Percentiles rank a stretch among this genome's conserved stretches.
Conservation (phyloP, 1,140 invertebrate species). For the Danaus plexippus region DNA sequence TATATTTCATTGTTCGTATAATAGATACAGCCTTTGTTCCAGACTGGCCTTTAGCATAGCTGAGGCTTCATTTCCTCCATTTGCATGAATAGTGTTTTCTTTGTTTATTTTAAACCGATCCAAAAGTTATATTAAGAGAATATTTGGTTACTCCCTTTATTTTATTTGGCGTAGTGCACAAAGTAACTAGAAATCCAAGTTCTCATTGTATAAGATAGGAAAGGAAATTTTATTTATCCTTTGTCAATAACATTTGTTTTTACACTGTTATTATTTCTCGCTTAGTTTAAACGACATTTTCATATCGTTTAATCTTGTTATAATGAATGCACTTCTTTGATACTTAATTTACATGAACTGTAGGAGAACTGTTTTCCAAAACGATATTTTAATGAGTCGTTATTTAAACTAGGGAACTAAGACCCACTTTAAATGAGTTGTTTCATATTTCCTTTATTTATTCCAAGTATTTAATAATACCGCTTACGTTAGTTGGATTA, state of each 20-base stretch:
- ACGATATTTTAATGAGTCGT: slow-evolving; percentile 54
- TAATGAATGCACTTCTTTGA: slow-evolving; percentile 45
- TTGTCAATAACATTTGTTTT: slow-evolving; percentile 6
- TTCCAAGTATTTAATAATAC: not conserved
- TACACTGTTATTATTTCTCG: slow-evolving; percentile 14
- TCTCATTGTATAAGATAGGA: not conserved
- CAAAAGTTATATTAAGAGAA: too few relatives aligned
- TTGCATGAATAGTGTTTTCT: slow-evolving; percentile 34
- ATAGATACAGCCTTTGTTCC: not conserved
- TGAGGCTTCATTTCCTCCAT: slow-evolving; percentile 26
- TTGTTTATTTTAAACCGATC: slow-evolving; percentile 10
- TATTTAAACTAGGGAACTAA: slow-evolving; percentile 41
- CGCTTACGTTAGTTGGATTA: not conserved
- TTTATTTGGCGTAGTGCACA: too few relatives aligned
- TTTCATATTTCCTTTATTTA: slow-evolving; percentile 12
- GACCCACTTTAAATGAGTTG: slow-evolving; percentile 34
- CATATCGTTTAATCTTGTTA: slow-evolving; percentile 39
- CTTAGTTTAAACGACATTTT: slow-evolving; percentile 35
- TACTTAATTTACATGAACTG: slow-evolving; percentile 58
- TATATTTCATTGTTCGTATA: slow-evolving; percentile 4
- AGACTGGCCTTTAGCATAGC: slow-evolving; percentile 16
- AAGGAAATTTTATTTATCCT: slow-evolving; percentile 2
- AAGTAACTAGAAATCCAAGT: slow-evolving; percentile 1
- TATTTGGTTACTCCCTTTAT: too few relatives aligned
- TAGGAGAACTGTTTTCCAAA: slow-evolving; percentile 44